Evolutionary conservation across 2,113 vertebrate genomes (phyloP), one percentile per base, ranked within the genome.

Genomic region (Guaruba guarouba): DNA sequence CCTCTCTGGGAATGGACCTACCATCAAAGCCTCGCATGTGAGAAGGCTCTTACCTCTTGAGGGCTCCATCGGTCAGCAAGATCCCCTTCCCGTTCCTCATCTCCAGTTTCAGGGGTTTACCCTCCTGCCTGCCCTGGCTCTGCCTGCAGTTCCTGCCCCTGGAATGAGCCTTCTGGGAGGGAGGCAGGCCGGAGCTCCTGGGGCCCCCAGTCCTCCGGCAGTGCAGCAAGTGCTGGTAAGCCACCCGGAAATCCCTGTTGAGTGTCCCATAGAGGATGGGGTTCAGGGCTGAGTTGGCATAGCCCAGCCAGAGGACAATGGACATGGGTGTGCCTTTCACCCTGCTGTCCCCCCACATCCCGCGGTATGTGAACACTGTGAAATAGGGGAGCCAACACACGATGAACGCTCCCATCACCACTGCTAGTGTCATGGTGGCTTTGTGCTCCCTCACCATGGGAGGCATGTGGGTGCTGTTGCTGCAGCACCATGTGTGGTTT

Each of bases 381-480:
- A 99, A 99, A 96, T 99, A 99, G 24, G 99, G 99, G 82, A 99
- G 98, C 99, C 99, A 99, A 97, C 99, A 99, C 71, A 99, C 73
- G 33, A 99, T 86, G 92, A 99, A 99, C 0, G 98, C 99, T 10
- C 99, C 99, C 97, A 99, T 96, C n/a, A 99, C 98, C 10, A 98
- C 98, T 0, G 98, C 99, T 70, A 99, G 97, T 0, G 99, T 99
- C 92, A 99, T 96, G 0, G 99, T 99, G 83, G 99, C 99, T 97
- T 99, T 99, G 98, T 99, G 99, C 76, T 99, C 99, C 16, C 97
- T 97, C 76, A 98, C 93, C 31, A 98, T 96, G 91, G 98, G 90
- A 0, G 97, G 97, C 54, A 78, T 77, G 88, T 98, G 97, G 15
- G 94, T 35, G 19, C 87, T 98, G 69, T 95, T 97, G 46, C 98